Evolutionary conservation across 2,113 vertebrate species (phyloP).

Genomic region (Gavialis gangeticus): DNA sequence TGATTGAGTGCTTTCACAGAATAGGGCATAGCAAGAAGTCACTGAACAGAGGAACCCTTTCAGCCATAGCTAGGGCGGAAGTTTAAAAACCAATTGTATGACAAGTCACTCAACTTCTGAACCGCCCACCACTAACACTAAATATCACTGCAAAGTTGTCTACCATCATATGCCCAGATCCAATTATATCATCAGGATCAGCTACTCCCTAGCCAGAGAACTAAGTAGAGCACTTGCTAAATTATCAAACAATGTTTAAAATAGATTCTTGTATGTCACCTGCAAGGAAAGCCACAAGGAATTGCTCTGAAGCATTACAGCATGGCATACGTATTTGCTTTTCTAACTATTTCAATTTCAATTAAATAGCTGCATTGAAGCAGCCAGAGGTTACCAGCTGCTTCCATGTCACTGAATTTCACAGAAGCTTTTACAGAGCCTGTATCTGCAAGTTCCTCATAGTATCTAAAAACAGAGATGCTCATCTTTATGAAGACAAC

Average conservation of each 20-base stretch:
- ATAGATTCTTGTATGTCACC: conserved; percentile 24
- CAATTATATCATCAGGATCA: no score
- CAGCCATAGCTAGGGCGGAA: no score
- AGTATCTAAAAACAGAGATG: not conserved
- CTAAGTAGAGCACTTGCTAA: no score
- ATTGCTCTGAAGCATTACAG: conserved; percentile 1
- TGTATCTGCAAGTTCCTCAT: not conserved
- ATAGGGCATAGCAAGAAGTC: no score
- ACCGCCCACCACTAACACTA: no score
- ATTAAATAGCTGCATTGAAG: not conserved
- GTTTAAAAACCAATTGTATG: no score
- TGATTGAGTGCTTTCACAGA: no score
- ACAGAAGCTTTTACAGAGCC: conserved; percentile 16
- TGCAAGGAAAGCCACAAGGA: conserved; percentile 39
- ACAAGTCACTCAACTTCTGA: no score
- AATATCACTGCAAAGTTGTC: no score
- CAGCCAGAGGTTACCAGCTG: not conserved
- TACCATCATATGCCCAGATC: no score
- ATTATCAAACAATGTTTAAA: not conserved
- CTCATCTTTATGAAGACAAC: conserved; percentile 14
- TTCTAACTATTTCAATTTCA: not conserved
- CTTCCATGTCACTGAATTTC: not conserved
- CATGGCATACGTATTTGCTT: conserved; percentile 20
- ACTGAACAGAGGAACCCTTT: no score
- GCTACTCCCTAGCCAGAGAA: no score